Percentiles rank a stretch among this genome's conserved stretches.
These are phyloP conservation scores for Pantelozetes paolii DNA, from an alignment of 2,888 invertebrate genomes.

Conservation along the genomic window DNA sequence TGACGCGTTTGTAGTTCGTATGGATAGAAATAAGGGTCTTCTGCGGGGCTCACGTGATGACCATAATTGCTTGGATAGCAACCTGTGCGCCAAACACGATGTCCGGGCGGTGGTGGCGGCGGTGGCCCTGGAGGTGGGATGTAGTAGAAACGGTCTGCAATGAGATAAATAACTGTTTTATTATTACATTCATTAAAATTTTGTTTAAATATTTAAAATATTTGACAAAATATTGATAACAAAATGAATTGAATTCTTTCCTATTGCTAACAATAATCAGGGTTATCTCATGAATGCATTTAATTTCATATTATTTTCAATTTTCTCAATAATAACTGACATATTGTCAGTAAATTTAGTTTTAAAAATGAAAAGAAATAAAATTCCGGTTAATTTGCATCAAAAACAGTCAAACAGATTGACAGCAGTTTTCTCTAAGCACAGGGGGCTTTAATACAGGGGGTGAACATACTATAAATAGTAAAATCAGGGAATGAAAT, in stretches of 20 bases:
- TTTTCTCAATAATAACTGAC: not conserved
- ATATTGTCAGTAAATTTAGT: not conserved
- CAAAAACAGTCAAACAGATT: not conserved
- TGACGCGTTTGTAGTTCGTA: constrained; percentile 14
- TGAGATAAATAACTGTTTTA: not conserved
- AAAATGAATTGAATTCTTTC: too few relatives aligned
- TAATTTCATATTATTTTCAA: too few relatives aligned
- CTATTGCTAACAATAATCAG: too few relatives aligned
- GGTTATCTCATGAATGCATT: too few relatives aligned
- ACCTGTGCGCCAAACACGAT: constrained; percentile 8
- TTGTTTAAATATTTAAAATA: too few relatives aligned
- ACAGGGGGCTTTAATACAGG: not conserved
- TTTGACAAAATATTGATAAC: too few relatives aligned
- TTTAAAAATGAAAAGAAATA: not conserved
- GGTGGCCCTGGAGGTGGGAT: constrained; percentile 7
- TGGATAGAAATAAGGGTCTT: constrained; percentile 11
- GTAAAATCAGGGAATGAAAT: too few relatives aligned
- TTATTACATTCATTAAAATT: too few relatives aligned
- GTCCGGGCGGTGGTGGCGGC: constrained; percentile 19
- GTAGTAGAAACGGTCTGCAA: constrained; percentile 15
- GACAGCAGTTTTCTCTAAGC: not conserved
- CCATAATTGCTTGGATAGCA: constrained; percentile 10
- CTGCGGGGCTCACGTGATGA: not conserved
- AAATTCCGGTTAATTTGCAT: not conserved
- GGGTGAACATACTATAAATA: too few relatives aligned